phyloP scores from a whole-genome alignment of 2,797 vertebrate species.

The Glossophaga mutica region DNA sequence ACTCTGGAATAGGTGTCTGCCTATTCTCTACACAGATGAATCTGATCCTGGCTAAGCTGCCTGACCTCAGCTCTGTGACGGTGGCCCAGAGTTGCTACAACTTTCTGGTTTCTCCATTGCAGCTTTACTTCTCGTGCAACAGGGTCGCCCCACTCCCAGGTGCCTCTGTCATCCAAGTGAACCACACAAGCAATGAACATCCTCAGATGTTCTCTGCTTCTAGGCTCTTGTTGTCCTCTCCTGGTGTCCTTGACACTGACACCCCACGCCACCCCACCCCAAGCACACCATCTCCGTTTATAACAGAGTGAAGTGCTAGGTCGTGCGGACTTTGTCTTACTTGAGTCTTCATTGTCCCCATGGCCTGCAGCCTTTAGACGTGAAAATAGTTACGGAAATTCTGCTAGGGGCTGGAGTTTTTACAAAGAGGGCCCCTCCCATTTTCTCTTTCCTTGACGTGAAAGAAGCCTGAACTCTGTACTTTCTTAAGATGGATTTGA shows the following conservation, averaged over 20 bases:
- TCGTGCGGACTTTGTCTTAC: background rate
- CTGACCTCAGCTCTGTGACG: background rate
- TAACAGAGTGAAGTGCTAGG: background rate
- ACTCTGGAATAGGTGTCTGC: background rate
- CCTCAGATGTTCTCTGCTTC: background rate
- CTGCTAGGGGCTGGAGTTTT: background rate
- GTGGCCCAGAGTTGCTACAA: background rate
- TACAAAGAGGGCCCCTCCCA: background rate
- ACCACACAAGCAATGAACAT: background rate
- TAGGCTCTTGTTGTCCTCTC: background rate
- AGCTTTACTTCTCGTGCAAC: background rate
- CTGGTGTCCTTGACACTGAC: background rate
- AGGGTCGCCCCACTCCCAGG: accelerated
- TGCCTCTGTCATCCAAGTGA: background rate
- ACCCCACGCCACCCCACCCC: background rate
- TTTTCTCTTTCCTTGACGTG: background rate
- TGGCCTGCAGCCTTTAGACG: background rate
- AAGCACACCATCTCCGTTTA: background rate
- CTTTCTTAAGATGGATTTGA: background rate
- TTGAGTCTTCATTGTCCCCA: background rate
- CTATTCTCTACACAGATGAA: background rate
- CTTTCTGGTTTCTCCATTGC: background rate
- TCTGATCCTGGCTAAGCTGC: background rate
- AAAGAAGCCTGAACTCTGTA: background rate
- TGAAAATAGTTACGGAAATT: background rate